Evolutionary conservation across 2,797 vertebrate genomes (phyloP), one percentile per base, ranked within the genome.

Genomic region (Rhynchotus rufescens): DNA sequence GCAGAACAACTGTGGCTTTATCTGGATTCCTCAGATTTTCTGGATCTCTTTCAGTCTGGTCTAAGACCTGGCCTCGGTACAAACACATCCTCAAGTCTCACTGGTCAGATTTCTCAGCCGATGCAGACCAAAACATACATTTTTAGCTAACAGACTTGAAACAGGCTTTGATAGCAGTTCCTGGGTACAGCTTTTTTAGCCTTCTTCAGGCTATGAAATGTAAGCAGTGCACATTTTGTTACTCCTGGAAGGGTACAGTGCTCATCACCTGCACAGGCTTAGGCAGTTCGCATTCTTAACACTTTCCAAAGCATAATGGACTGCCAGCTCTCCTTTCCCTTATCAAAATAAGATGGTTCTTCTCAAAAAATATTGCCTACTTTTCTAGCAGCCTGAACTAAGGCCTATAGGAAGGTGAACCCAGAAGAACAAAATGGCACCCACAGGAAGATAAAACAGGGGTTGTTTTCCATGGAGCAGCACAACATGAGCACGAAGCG

Each of bases 1-100:
- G 69, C 92, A 96, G 96, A 93, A 93, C 81, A 92, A 73, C 51
- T 91, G 84, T 19, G 90, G 82, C 76, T 95, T 92, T 94, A 96
- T 93, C 95, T 90, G 71, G 93, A 96, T 96, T 96, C 88, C 81
- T 91, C 81, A 81, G 73, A 96, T 94, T 95, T 95, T 94, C 96
- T 94, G 93, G 84, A 91, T 87, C 90, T 85, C 51, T 57, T 90
- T 90, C 79, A 0, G 1, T 95, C 86, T 92, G 62, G 75, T 92
- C 81, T 85, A 75, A 87, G 88, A 91, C 69, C 90, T 93, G 90
- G 88, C 88, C 79, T 78, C 59, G 44, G 38, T 83, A 95, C 88
- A 96, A 90, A 91, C 56, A 82, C 65, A 93, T 83, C 86, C 56
- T 90, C 44, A 32, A 56, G 79, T 52, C 84, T 93, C 34, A 60